Evolutionary conservation across 2,888 invertebrate genomes (phyloP), one percentile per base, ranked within the genome.

Genomic region (Argynnis bischoffii): DNA sequence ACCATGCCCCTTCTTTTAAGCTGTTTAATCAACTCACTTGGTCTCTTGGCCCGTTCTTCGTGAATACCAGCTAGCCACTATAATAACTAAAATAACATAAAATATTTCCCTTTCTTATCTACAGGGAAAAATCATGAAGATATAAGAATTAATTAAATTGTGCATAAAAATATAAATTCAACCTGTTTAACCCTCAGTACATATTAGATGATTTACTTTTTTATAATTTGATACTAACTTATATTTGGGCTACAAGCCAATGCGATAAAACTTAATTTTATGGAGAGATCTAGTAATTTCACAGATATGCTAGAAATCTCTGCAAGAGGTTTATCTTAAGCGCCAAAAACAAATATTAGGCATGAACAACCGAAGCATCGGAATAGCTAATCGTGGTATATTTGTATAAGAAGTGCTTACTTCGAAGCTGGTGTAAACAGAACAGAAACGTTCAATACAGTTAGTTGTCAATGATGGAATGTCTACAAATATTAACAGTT

Each of bases 331-430:
- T 89, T 88, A 83, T 89, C 83, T 89, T 57, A 85, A 82, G 83
- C 79, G 83, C 82, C 88, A 86, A 89, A 89, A 87, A 88, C 89
- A 91, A 91, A 92, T 90, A 90, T 89, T 86, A 81, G 84, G 78
- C 81, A 76, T 77, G 83, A 85, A 85, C 88, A 87, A 88, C 82
- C 86, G 55, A 85, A 79, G 78, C 81, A 82, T 84, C 85, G 86
- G 88, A 90, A 90, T 90, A 90, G 89, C 89, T 90, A 90, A 90
- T 88, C 88, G 85, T 84, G 79, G 79, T 74, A 78, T 88, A 84
- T 90, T 90, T 90, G 85, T 83, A 77, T 80, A 86, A 83, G 83
- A 86, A 83, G 83, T 85, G 87, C 86, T 60, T 60, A 57, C 57
- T 87, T 84, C 79, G 85, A 84, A 79, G 80, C 84, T 77, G 81